Base-by-base conservation (phyloP, 2,113 vertebrate genomes). In the Chamaea fasciata region DNA sequence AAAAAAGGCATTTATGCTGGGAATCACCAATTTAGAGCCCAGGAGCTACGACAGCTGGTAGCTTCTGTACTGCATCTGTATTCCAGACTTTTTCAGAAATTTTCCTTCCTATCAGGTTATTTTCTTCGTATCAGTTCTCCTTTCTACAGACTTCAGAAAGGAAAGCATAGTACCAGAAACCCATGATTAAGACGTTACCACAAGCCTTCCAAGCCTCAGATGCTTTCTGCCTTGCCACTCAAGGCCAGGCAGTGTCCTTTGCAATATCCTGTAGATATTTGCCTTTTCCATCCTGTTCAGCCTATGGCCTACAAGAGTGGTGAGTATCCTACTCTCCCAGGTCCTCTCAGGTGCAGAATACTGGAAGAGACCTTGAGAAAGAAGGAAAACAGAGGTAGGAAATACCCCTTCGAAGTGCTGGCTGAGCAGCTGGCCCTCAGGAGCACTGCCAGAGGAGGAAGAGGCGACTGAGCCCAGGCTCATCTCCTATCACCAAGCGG, bases 131-230 rank as follows among this genome's bases (percentile, higher is more conserved):
- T 18, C 24, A 57, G 20, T 30, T 79, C 37, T 30, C 82, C 13
- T 56, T 82, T 42, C 53, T 74, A 78, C 11, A 85, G 41, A 24
- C 11, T 31, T 69, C 55, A 74, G 60, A 68, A 88, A 69, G 74
- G 30, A 77, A 85, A 74, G 16, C 41, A 52, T 39, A 65, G 42
- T 42, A 65, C 37, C 27, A 85, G 55, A 50, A 87, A 59, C 19
- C 37, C 2, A 3, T 5, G 33, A 57, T 19, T 76, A 63, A 71
- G 42, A 39, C 0, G 0, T 59, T 67, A 79, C 37, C 49, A 73
- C 3, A 10, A 87, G 28, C 16, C 39, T 71, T 76, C 31, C 42
- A 56, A 56, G 31, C 22, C 69, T 62, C 80, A 89, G 31, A 53
- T 27, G 21, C 49, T 19, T 76, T 71, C 57, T 2, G 3, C 41